A percentile compares a stretch with the other conserved stretches of the same genome.
These are phyloP conservation scores for Mycetomoellerius zeteki DNA, from an alignment of 1,140 invertebrate genomes.

Conservation along the genomic window DNA sequence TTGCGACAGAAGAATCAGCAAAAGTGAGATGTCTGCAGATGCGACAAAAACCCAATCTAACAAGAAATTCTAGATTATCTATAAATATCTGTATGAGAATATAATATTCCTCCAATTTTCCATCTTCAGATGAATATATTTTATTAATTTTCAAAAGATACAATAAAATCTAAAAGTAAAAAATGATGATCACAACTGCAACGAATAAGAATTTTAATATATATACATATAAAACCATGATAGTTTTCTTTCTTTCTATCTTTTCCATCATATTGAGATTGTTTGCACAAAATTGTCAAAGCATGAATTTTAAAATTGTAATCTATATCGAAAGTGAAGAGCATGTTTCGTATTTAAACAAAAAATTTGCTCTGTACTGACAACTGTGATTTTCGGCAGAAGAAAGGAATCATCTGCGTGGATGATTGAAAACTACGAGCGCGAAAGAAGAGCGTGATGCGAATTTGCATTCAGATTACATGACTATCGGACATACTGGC, in stretches of 20 bases:
- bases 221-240: background rate
- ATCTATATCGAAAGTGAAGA: background rate
- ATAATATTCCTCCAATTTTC: background rate
- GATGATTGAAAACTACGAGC: slow-evolving; percentile 53
- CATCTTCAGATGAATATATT: background rate
- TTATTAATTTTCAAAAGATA: background rate
- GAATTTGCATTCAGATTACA: slow-evolving; percentile 64
- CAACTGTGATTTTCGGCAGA: slow-evolving; percentile 6
- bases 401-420: slow-evolving; percentile 23
- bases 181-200: background rate
- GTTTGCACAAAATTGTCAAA: background rate
- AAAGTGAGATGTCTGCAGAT: slow-evolving; percentile 12
- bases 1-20: background rate
- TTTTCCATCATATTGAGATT: background rate
- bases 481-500: slow-evolving; percentile 43
- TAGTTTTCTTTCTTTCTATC: background rate
- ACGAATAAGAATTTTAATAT: background rate
- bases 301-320: background rate
- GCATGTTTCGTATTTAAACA: background rate
- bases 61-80: background rate
- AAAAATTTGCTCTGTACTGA: background rate
- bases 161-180: background rate
- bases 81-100: background rate
- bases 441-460: slow-evolving; percentile 31
- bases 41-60: background rate